Base-by-base conservation (phyloP, 2,888 invertebrate genomes). In the Troilus luridus region DNA sequence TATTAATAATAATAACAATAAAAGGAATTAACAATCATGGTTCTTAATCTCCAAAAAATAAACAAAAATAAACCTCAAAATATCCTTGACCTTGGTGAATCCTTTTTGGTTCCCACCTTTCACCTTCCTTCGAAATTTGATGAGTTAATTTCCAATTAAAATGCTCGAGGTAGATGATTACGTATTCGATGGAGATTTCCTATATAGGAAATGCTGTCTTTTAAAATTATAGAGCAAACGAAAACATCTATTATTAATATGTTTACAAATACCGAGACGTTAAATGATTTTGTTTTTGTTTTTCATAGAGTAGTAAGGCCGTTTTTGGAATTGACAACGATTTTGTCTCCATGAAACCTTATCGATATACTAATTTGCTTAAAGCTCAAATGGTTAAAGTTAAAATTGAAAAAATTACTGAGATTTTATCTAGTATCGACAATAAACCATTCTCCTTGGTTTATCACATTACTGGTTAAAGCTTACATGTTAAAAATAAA, bases 111-210 rank as follows among this genome's bases (percentile, higher is more conserved):
- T 72, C 17, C 7, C 0, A 7, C 27, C 72, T 41, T 77, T 77
- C 72, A 77, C 72, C 17, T 77, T 6, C 24, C 72, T 8, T 14
- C 72, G 8, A 77, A 77, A 77, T 77, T 41, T 77, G 17, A 41
- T 77, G 72, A 27, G 72, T 27, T 77, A 77, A 77, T 77, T 77
- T 77, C 72, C 41, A 77, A 77, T 77, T 77, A 77, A 77, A 77
- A 77, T 77, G 41, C 72, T 41, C 17, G 14, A 77, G 72, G 7
- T 17, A 41, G 17, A 77, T 9, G 27, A 77, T 77, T 77, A 77
- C 41, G 14, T 41, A 77, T 77, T 77, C 27, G 8, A 77, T 19
- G 41, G 72, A 41, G 72, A 41, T 27, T 27, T 27, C 17, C 72
- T 41, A 41, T 41, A 6, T 41, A 5, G 17, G 0, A 14, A 27